Evolutionary conservation across 64 coral and sea anemone genomes (phyloP), one percentile per base, ranked within the genome.

Genomic region (Astreopora myriophthalma): DNA sequence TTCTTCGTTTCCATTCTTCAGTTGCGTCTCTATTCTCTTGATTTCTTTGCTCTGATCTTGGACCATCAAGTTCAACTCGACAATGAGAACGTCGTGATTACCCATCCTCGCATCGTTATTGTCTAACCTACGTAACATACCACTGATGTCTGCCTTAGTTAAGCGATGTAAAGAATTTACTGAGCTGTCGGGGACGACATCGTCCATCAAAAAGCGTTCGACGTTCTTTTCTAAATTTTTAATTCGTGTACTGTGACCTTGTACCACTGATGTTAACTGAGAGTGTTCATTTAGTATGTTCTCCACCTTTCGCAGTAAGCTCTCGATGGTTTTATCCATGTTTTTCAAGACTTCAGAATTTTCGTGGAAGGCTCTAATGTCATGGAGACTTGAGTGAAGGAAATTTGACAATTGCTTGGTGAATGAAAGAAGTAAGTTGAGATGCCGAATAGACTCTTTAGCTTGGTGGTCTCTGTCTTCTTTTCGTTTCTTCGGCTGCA

Each of bases 41-140:
- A 46, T 4, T 48, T 92, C 67, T 42, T 63, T 42, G 9, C 66
- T 63, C 39, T 73, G 27, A 60, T 74, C 66, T 74, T 66, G 77
- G 24, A 85, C 57, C 17, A 71, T 65, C 0, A 39, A 22, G 68
- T 92, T 80, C 2, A 81, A 42, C 57, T 92, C 89, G 55, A 79
- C 65, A 16, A 92, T 28, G 2, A 92, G 68, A 31, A 85, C 60
- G 34, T 92, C 89, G 6, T 85, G 79, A 62, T 82, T 75, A 23
- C 79, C 89, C 29, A 36, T 33, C 16, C 85, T 92, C 3, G 89
- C 79, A 62, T 92, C 89, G 0, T 9, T 24, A 74, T 92, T 62
- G 8, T 37, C 79, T 17, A 92, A 9, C 80, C 64, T 69, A 30
- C 49, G 89, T 3, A 74, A 34, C 8, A 92, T 29, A 61, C 19